Percentiles rank a stretch among this genome's conserved stretches.
Evolutionary conservation across 2,113 vertebrate species (phyloP).

Genomic region (Amphilophus citrinellus): DNA sequence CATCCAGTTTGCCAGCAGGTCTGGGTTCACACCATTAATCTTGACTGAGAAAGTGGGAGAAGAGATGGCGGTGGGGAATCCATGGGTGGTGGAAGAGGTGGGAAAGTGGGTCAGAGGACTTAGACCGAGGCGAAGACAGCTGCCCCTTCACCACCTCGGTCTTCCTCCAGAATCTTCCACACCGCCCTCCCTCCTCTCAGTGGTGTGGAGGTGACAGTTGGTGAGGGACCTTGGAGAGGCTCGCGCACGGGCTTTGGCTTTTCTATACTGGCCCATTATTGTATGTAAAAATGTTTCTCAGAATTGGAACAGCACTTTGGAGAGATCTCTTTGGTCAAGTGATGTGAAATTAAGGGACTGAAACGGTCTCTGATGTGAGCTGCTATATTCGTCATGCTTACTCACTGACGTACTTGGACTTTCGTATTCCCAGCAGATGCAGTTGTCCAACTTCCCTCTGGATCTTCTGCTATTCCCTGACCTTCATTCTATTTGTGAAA

Average conservation of each 20-base stretch:
- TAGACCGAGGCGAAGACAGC: conserved; percentile 81
- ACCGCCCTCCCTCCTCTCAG: conserved; percentile 28
- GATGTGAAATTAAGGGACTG: conserved; percentile 6
- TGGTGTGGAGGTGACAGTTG: conserved; percentile 70
- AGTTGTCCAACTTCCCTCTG: neutral
- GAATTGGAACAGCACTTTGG: conserved; percentile 30
- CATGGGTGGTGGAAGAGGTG: conserved; percentile 65
- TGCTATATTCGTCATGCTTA: conserved; percentile 22
- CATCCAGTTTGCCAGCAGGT: conserved; percentile 78
- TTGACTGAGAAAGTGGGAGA: conserved; percentile 65
- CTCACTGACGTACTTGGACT: conserved; percentile 3
- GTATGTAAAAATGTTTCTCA: conserved; percentile 22
- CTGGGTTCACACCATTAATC: conserved; percentile 81
- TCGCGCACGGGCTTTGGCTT: conserved; percentile 23
- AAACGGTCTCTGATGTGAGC: conserved; percentile 8
- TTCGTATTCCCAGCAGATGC: conserved; percentile 14
- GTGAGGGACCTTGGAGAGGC: conserved; percentile 68
- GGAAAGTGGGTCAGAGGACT: conserved; percentile 82
- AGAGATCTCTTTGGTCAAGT: conserved; percentile 4
- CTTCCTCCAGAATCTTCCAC: conserved; percentile 58
- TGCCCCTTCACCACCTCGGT: conserved; percentile 69
- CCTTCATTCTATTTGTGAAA: neutral
- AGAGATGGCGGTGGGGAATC: conserved; percentile 55
- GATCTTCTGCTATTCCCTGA: conserved; percentile 6
- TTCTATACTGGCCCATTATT: conserved; percentile 16